Conservation (phyloP, 2,113 vertebrate genomes). For the Callocephalon fimbriatum region DNA sequence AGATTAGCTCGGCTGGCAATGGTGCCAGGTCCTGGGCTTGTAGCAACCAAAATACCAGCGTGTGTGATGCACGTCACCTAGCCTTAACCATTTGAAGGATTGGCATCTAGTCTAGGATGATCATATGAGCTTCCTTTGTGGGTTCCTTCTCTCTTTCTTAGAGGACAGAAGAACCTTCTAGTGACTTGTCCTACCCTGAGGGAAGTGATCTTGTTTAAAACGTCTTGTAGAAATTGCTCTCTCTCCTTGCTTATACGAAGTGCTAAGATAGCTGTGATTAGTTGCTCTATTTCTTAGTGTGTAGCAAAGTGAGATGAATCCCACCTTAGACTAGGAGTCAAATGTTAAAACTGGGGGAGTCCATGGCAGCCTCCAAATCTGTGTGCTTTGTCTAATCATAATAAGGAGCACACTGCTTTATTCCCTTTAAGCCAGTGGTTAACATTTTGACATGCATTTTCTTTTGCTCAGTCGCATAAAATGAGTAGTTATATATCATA, state of each 20-base stretch:
- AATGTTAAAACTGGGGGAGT: background rate
- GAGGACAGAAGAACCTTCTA: background rate
- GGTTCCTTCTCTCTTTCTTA: background rate
- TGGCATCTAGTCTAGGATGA: background rate
- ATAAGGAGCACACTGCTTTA: background rate
- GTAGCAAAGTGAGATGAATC: background rate
- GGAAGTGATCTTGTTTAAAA: background rate
- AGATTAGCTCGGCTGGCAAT: background rate
- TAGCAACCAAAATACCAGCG: background rate
- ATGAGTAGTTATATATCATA: background rate
- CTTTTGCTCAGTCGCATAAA: conserved; percentile 17
- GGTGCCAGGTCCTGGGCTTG: background rate
- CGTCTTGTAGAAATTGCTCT: background rate
- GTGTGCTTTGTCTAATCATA: background rate
- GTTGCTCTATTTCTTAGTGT: background rate
- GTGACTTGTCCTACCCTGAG: background rate
- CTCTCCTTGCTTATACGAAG: background rate
- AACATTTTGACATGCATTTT: background rate
- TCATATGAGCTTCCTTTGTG: background rate
- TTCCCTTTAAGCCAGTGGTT: background rate
- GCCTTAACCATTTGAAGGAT: background rate
- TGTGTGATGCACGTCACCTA: background rate
- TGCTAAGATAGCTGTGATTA: background rate
- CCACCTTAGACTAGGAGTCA: accelerated
- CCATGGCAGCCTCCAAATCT: background rate